Evolutionary conservation across 2,888 invertebrate species (phyloP), one percentile per base, ranked within the genome.

Genomic region (Drosophila mayaguana): DNA sequence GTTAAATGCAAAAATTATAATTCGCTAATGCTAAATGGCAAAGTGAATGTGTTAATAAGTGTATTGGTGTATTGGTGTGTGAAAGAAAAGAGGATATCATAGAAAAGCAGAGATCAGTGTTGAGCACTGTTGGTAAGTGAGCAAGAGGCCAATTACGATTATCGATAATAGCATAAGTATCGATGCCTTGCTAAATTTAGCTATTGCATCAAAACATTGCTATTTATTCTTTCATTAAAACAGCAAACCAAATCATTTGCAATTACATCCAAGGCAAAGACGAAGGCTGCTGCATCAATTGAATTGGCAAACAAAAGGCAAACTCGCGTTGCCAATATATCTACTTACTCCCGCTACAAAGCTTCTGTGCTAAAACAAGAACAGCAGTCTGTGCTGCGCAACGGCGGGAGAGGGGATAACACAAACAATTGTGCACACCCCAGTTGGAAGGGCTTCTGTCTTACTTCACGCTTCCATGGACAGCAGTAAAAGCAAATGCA

Each of bases 381-480:
- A 62, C 32, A 20, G 12, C 22, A 40, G 28, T 38, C 48, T 55
- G 20, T 55, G 22, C 40, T 25, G 43, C 32, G 38, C 16, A 32
- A 63, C n/a, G 28, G 38, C 63, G 22, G 73, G 50, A 8, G 36
- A 36, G 51, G 43, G 51, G 45, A 71, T 51, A 68, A 45, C 62
- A 45, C 62, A 77, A 63, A 78, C 78, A 78, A 74, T 71, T 68
- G 75, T 25, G 68, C 57, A n/a, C 72, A 81, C 85, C 78, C 76
- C 59, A 72, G 63, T 63, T 38, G 67, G 50, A 50, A 71, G 70
- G 68, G 75, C 72, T 78, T 78, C 83, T 66, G 70, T 75, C 75
- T 76, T 72, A 64, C 72, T 85, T 88, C 81, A 88, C 78, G 85
- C 85, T 85, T 78, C 76, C 80, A 50, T 88, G 81, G 75, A 42